Conservation (phyloP, 2,113 vertebrate genomes). For the Galemys pyrenaicus region DNA sequence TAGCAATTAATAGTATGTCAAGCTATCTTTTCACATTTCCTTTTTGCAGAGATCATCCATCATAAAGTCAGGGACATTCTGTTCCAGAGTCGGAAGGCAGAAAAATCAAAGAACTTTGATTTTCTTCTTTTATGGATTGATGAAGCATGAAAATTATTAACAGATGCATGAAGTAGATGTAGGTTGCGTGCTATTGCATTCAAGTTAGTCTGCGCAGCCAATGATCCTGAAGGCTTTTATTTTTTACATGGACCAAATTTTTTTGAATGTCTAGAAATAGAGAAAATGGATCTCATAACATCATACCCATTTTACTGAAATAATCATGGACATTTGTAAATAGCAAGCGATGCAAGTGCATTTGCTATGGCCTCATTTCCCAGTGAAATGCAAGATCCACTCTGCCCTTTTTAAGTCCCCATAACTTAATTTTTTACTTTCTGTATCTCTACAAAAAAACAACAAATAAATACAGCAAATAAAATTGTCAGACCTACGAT, state of each 20-base stretch:
- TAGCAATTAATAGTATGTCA: background rate
- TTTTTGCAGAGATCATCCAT: conserved; percentile 48
- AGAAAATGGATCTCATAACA: background rate
- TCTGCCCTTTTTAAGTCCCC: background rate
- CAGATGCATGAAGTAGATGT: conserved; percentile 43
- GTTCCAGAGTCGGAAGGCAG: conserved; percentile 35
- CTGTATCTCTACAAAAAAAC: background rate
- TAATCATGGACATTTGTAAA: background rate
- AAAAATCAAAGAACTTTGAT: conserved; percentile 56
- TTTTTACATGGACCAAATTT: background rate
- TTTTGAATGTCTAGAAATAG: conserved; percentile 18
- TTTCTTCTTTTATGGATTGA: conserved; percentile 32
- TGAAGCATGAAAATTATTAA: conserved; percentile 58
- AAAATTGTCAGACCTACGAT: background rate
- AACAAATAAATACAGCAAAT: background rate
- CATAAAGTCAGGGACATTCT: conserved; percentile 35
- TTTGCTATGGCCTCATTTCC: background rate
- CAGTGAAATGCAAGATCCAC: background rate
- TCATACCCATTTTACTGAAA: conserved; percentile 10
- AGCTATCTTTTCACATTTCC: conserved; percentile 3
- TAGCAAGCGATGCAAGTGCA: background rate
- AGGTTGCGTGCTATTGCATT: background rate
- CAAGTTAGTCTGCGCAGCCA: conserved; percentile 57
- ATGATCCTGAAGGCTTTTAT: background rate
- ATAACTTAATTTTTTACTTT: background rate